Conservation (phyloP, 2,113 vertebrate species). For the Ibidorhyncha struthersii region DNA sequence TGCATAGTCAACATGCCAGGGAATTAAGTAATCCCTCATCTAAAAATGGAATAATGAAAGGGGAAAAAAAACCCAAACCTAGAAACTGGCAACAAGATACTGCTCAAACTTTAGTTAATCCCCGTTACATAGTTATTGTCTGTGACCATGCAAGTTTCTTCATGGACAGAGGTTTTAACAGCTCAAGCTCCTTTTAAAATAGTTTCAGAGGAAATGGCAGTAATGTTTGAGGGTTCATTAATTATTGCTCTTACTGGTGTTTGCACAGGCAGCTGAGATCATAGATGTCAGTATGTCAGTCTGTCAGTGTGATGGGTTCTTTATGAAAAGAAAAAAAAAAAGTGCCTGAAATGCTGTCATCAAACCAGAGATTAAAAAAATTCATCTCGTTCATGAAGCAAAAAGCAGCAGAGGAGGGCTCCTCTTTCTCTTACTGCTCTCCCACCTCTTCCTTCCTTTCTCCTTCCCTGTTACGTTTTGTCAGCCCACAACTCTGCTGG, state of each 20-base stretch:
- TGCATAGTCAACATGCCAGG: background rate
- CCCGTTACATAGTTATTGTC: background rate
- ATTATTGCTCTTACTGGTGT: slow-evolving; percentile 63
- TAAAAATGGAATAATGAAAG: background rate
- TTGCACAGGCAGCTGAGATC: slow-evolving; percentile 63
- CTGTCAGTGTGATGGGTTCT: slow-evolving; percentile 60
- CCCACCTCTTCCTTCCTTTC: background rate
- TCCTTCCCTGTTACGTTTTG: background rate
- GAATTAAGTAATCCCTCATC: slow-evolving; percentile 19
- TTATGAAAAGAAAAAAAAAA: background rate
- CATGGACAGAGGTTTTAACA: slow-evolving; percentile 40
- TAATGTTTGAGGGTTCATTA: slow-evolving; percentile 69
- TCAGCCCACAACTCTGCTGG: background rate
- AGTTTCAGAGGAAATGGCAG: slow-evolving; percentile 19
- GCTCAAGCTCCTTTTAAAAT: slow-evolving; percentile 43
- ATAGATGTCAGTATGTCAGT: slow-evolving; percentile 50
- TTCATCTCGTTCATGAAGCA: slow-evolving; percentile 24
- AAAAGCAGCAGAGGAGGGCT: background rate
- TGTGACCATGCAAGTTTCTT: background rate
- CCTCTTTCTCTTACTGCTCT: background rate
- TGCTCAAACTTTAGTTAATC: background rate
- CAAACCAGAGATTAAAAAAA: slow-evolving; percentile 55
- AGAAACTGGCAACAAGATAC: background rate
- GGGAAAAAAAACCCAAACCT: too few species aligned
- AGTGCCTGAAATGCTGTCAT: slow-evolving; percentile 65